Conservation (phyloP, 2,888 invertebrate genomes). For the Epinotia bilunana region DNA sequence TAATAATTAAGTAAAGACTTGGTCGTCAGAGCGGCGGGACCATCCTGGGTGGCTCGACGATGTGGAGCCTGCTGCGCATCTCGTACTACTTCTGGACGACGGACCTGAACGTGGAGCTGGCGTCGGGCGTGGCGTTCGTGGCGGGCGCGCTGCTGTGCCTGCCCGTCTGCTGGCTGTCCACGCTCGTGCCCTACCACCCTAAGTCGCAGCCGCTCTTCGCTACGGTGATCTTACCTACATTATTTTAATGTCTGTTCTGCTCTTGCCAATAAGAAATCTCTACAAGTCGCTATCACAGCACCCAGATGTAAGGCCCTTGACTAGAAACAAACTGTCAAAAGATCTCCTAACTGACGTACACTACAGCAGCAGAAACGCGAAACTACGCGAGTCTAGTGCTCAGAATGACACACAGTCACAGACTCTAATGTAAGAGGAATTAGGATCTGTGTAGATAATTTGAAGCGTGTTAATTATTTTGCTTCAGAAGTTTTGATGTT, state of each 20-base stretch:
- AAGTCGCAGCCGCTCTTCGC: constrained; percentile 63
- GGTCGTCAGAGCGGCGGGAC: constrained; percentile 70
- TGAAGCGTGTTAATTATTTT: no score
- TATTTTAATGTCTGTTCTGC: neutral
- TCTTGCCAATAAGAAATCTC: neutral
- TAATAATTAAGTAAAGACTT: neutral
- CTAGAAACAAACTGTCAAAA: no score
- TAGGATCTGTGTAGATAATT: no score
- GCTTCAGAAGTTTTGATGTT: no score
- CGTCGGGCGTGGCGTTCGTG: constrained; percentile 64
- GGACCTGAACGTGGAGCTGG: constrained; percentile 73
- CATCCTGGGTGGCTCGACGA: constrained; percentile 69
- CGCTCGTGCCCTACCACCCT: constrained; percentile 71
- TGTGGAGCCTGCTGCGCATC: constrained; percentile 73
- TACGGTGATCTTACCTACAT: constrained; percentile 55
- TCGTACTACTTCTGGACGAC: constrained; percentile 79
- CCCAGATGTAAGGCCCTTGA: no score
- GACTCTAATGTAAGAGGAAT: no score
- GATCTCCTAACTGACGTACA: no score
- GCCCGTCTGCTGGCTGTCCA: constrained; percentile 76
- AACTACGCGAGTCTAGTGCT: no score
- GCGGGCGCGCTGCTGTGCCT: constrained; percentile 73
- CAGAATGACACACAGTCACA: no score
- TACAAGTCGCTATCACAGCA: no score
- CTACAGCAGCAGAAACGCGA: no score